phyloP scores from a whole-genome alignment of 2,888 invertebrate genomes.

The Drosophila yooni region DNA sequence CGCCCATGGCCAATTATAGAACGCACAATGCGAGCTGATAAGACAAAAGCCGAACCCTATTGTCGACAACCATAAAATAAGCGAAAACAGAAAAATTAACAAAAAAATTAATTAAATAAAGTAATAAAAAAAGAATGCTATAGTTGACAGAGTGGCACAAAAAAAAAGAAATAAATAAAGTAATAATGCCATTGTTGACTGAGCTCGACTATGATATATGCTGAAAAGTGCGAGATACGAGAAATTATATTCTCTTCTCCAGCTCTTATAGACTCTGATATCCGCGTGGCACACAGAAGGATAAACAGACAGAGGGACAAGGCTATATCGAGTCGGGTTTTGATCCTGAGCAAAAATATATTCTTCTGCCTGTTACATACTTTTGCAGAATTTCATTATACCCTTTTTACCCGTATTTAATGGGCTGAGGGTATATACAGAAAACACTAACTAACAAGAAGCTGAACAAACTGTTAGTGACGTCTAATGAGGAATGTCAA shows the following conservation, averaged over 20 bases:
- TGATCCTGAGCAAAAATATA: background rate
- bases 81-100: background rate
- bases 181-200: background rate
- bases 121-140: background rate
- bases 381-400: background rate
- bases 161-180: background rate
- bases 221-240: background rate
- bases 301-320: background rate
- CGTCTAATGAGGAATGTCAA: conserved; percentile 45
- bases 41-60: conserved; percentile 20
- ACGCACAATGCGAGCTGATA: conserved; percentile 42
- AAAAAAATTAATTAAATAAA: background rate
- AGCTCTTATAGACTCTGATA: background rate
- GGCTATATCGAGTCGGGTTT: background rate
- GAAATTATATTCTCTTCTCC: background rate
- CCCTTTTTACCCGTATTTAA: background rate
- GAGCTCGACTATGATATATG: background rate
- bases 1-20: conserved; percentile 48
- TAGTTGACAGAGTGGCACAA: background rate
- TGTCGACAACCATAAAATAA: background rate
- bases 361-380: background rate
- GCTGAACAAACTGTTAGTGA: conserved; percentile 51
- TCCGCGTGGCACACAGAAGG: background rate
- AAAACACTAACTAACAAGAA: conserved; percentile 8
- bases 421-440: background rate